Evolutionary conservation across 2,113 vertebrate genomes (phyloP), one percentile per base, ranked within the genome.

Genomic region (Neopipo cinnamomea): DNA sequence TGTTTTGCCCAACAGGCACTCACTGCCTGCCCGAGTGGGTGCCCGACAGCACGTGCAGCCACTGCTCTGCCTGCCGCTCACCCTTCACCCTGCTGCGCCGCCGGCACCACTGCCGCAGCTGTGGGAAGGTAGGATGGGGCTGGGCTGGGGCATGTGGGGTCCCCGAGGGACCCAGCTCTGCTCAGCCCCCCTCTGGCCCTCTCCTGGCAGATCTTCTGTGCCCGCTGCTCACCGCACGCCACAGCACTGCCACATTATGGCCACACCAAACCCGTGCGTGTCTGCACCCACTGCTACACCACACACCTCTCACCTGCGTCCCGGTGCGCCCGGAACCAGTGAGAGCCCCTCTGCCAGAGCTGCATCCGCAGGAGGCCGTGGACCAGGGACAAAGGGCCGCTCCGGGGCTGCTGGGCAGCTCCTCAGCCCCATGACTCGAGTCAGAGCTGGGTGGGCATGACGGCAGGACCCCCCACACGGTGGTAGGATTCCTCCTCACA

Each of bases 51-150:
- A 89, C 79, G 0, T 97, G 93, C 74, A 92, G 91, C 52, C 75
- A 93, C 30, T 97, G 97, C 92, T 97, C 79, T 8, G 95, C 95
- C n/a, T 98, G 98, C 71, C 82, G 5, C 30, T 91, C 71, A 1
- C 91, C 97, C 52, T 98, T 98, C 91, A 98, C 97, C 7, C 85
- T 98, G 50, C 92, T 98, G 31, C 96, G 98, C 22, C 96, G 98
- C 41, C 67, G 98, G 33, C 98, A 98, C 85, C 98, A 98, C 93
- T 98, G 98, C 83, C 96, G 98, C 47, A 97, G 96, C 93, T 98
- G 98, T 15, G 98, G 98, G 31, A 98, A 97, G 97, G 98, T 98
- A 97, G 21, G 71, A n/a, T 2, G 2, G 33, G 39, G 10, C 5
- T 1, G 5, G 13, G 28, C 31, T n/a, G 31, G 75, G 53, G 21